Evolutionary conservation across 2,113 vertebrate genomes (phyloP).

Genomic region (Leptobrachium ailaonicum): DNA sequence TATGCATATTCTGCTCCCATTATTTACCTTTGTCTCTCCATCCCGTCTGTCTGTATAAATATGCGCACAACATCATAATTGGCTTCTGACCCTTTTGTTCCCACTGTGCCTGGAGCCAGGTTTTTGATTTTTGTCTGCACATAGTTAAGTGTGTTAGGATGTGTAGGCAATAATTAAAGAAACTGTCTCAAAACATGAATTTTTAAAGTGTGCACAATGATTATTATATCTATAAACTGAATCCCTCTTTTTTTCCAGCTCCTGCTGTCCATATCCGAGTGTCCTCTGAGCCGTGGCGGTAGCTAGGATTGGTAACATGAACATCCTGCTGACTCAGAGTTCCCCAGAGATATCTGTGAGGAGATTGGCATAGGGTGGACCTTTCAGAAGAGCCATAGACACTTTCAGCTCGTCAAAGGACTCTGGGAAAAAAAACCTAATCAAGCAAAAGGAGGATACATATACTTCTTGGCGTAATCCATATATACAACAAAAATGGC

Average conservation of each 20-base stretch:
- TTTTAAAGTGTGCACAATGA: background rate
- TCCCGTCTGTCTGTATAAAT: background rate
- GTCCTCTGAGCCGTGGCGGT: slow-evolving; percentile 62
- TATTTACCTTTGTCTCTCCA: background rate
- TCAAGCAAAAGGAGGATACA: background rate
- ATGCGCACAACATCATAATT: background rate
- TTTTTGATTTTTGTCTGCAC: no score
- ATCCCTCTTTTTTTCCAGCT: slow-evolving; percentile 58
- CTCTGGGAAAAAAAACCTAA: background rate
- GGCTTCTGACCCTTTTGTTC: background rate
- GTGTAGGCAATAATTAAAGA: no score
- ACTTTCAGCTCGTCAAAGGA: background rate
- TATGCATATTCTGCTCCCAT: background rate
- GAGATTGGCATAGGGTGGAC: background rate
- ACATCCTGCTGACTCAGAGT: slow-evolving; percentile 61
- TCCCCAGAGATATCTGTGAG: background rate
- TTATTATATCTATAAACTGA: background rate
- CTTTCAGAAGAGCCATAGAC: background rate
- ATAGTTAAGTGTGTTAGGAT: no score
- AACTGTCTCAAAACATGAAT: no score
- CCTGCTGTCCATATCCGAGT: slow-evolving; percentile 66
- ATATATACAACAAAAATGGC: slow-evolving; percentile 68
- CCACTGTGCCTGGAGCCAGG: no score
- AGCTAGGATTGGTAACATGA: slow-evolving; percentile 75
- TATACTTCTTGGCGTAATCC: slow-evolving; percentile 12